A percentile compares a stretch with the other conserved stretches of the same genome.
These are phyloP conservation scores for Tragelaphus strepsiceros DNA, from an alignment of 2,113 vertebrate genomes.

Conservation along the genomic window DNA sequence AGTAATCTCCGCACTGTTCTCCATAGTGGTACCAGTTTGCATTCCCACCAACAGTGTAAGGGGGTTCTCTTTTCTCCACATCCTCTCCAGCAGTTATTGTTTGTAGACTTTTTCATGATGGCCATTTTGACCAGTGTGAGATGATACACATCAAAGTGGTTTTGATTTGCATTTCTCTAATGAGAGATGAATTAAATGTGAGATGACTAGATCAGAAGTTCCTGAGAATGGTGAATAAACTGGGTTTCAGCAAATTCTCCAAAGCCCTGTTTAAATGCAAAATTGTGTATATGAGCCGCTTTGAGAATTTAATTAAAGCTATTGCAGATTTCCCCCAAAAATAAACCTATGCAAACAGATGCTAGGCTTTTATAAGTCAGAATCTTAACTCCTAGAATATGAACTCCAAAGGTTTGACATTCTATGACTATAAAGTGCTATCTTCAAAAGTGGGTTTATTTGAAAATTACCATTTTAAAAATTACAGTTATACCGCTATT, in stretches of 20 bases:
- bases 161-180: no score
- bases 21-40: no score
- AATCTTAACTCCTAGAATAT: neutral
- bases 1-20: no score
- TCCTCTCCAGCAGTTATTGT: no score
- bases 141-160: no score
- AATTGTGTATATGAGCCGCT: neutral
- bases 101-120: no score
- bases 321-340: neutral
- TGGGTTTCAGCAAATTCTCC: neutral
- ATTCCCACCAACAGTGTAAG: no score
- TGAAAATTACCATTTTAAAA: neutral
- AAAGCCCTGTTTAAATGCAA: neutral
- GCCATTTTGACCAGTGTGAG: no score
- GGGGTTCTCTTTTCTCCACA: no score
- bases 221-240: neutral
- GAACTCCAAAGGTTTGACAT: neutral
- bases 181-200: neutral
- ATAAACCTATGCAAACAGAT: neutral
- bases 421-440: neutral
- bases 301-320: neutral
- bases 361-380: neutral
- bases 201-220: neutral
- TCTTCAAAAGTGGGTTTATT: neutral
- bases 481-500: neutral